Conservation (phyloP, 2,888 invertebrate genomes). For the Meta bourneti region DNA sequence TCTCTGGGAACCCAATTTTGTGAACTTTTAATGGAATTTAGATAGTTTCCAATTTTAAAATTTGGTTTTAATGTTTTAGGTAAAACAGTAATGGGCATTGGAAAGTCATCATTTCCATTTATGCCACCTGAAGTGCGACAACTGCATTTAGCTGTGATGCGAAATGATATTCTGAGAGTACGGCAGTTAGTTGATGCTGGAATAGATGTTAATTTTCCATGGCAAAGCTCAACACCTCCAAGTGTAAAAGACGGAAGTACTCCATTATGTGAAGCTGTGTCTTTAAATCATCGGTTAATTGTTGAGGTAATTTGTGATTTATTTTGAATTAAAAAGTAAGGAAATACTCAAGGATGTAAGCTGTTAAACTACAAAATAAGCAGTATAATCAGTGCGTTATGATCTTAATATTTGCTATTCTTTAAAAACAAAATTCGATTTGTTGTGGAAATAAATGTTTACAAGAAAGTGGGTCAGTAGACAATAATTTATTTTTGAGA, state of each 20-base stretch:
- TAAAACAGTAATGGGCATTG: constrained; percentile 54
- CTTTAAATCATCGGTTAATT: constrained; percentile 81
- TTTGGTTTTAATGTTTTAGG: constrained; percentile 1
- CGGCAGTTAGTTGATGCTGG: constrained; percentile 79
- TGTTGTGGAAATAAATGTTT: too few species aligned
- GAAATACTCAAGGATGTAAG: background rate
- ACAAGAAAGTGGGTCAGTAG: too few species aligned
- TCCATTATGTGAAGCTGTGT: constrained; percentile 81
- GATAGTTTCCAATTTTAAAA: background rate
- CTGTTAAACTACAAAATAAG: too few species aligned
- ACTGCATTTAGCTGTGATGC: constrained; percentile 81
- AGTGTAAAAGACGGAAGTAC: constrained; percentile 82
- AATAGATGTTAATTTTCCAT: constrained; percentile 81
- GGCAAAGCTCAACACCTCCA: constrained; percentile 81
- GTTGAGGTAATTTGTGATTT: constrained; percentile 79
- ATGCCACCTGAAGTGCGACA: constrained; percentile 81
- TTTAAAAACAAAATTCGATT: too few species aligned
- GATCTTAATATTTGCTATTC: too few species aligned
- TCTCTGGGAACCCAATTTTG: too few species aligned
- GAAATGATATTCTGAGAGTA: constrained; percentile 80
- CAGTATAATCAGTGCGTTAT: too few species aligned
- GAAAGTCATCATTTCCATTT: constrained; percentile 55
- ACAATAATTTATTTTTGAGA: too few species aligned
- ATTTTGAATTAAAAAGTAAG: background rate
- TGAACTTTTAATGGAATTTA: too few species aligned